A percentile compares a stretch with the other conserved stretches of the same genome.
These are phyloP conservation scores for Cyrtonyx montezumae DNA, from an alignment of 2,113 vertebrate species.

Conservation along the genomic window DNA sequence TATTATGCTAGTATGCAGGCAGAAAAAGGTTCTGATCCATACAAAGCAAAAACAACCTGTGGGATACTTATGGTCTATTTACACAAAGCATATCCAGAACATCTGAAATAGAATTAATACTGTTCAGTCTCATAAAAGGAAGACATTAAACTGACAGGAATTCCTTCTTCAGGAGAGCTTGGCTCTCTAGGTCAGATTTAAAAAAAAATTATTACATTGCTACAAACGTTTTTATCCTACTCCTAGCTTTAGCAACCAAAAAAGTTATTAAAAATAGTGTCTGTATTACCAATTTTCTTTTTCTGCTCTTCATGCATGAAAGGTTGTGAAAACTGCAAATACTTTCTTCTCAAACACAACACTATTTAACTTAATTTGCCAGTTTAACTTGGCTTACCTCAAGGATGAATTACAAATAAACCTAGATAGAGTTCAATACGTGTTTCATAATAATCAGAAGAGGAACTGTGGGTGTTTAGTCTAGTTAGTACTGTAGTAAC, in stretches of 20 bases:
- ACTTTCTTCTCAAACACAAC: not conserved
- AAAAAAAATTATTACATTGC: not conserved
- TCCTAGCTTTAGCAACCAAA: not conserved
- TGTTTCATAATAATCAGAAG: not conserved
- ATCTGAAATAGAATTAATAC: not conserved
- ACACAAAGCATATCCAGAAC: not conserved
- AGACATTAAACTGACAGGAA: not conserved
- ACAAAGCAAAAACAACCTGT: not conserved
- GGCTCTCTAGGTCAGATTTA: not conserved
- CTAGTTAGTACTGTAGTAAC: conserved; percentile 5
- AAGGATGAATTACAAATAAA: conserved; percentile 16
- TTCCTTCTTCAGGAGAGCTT: not conserved
- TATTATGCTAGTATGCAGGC: rapidly evolving
- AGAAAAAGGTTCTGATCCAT: not conserved
- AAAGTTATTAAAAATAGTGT: not conserved
- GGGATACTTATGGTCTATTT: not conserved
- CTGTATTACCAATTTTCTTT: not conserved
- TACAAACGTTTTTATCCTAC: not conserved
- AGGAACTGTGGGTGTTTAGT: conserved; percentile 5
- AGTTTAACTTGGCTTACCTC: not conserved
- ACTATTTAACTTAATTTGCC: not conserved
- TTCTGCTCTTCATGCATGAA: not conserved
- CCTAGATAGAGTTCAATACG: not conserved
- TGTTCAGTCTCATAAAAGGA: not conserved
- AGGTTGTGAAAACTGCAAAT: not conserved